Percentiles rank a stretch among this genome's conserved stretches.
Conservation (phyloP, 2,888 invertebrate species). For the Tillus elongatus region DNA sequence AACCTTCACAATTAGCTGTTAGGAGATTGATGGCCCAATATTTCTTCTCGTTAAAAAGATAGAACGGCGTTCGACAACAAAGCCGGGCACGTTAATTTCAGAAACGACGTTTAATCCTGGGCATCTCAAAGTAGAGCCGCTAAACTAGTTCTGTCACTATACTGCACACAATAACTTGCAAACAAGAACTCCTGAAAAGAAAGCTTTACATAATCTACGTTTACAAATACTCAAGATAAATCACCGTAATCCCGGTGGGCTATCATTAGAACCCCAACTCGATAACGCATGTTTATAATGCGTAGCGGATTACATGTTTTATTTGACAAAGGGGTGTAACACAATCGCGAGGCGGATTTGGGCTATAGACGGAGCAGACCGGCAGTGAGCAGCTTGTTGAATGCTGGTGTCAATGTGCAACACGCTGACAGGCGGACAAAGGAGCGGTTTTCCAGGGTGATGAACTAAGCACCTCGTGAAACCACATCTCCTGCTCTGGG, state of each 20-base stretch:
- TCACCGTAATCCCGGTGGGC: constrained; percentile 36
- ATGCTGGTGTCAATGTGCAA: constrained; percentile 37
- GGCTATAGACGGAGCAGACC: too few relatives aligned
- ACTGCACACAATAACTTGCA: too few relatives aligned
- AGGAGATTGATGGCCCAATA: constrained; percentile 35
- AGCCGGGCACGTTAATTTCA: constrained; percentile 27
- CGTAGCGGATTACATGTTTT: constrained; percentile 39
- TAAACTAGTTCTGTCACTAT: constrained; percentile 19
- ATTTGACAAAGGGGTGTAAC: constrained; percentile 33
- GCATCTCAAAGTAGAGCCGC: constrained; percentile 17
- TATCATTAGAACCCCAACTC: constrained; percentile 31
- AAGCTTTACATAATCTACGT: constrained; percentile 33
- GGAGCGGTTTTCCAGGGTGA: constrained; percentile 42
- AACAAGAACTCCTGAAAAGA: constrained; percentile 29
- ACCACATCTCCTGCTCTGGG: constrained; percentile 30
- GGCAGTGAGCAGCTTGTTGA: constrained; percentile 38
- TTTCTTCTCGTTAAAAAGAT: constrained; percentile 29
- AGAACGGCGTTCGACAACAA: constrained; percentile 24
- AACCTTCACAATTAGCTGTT: constrained; percentile 36
- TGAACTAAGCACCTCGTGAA: constrained; percentile 39
- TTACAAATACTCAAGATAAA: constrained; percentile 40
- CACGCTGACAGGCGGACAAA: constrained; percentile 40
- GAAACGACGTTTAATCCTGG: constrained; percentile 26
- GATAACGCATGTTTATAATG: constrained; percentile 35
- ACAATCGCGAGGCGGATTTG: constrained; percentile 28